These are phyloP conservation scores for Saturnia pavonia DNA, from an alignment of 2,888 invertebrate genomes.

Conservation along the genomic window DNA sequence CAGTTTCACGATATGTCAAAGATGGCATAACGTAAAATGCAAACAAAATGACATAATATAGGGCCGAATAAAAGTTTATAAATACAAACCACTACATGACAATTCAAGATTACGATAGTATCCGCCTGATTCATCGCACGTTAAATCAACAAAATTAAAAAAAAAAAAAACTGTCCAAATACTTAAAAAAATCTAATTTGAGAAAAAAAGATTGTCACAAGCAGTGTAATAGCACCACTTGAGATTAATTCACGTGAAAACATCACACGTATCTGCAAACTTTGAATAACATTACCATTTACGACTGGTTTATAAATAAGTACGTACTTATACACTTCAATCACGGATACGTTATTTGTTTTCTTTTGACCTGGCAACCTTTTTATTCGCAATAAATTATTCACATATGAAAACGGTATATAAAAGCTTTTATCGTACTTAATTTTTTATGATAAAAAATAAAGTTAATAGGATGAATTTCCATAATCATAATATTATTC, in stretches of 20 bases:
- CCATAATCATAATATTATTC: constrained; percentile 5
- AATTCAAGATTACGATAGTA: too few species aligned
- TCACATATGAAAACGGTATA: constrained; percentile 13
- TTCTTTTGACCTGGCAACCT: constrained; percentile 9
- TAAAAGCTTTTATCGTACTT: constrained; percentile 22
- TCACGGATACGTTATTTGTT: constrained; percentile 7
- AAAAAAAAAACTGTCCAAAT: too few species aligned
- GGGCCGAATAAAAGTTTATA: too few species aligned
- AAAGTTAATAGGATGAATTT: constrained; percentile 29
- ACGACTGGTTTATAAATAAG: constrained; percentile 1
- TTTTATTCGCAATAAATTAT: constrained; percentile 13
- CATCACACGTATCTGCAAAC: not conserved
- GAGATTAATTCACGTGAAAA: constrained; percentile 16
- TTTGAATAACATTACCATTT: constrained; percentile 5
- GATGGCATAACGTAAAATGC: too few species aligned
- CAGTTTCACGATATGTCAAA: too few species aligned
- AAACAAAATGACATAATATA: too few species aligned
- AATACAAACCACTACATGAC: too few species aligned
- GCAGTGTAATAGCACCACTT: constrained; percentile 17
- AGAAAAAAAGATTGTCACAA: not conserved
- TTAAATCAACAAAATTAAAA: too few species aligned
- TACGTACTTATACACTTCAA: not conserved
- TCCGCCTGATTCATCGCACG: too few species aligned
- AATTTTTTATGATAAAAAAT: constrained; percentile 25
- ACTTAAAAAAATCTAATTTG: not conserved